Base-by-base conservation (phyloP, 1,140 invertebrate genomes). In the Harlomillsia oculata region DNA sequence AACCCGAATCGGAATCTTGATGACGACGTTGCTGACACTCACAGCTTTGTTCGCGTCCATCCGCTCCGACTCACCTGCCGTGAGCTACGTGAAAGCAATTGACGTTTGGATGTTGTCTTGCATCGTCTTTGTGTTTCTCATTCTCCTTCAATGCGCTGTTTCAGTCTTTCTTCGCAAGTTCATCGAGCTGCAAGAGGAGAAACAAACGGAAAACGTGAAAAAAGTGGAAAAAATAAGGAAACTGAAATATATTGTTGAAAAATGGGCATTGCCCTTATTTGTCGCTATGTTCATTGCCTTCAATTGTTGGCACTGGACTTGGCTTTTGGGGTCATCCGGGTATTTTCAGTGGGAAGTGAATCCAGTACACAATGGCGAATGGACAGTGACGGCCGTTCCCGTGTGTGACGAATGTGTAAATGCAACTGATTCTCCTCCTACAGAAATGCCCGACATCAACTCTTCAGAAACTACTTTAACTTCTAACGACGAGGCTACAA, bases 81-180 rank as follows among this genome's bases (percentile, higher is more conserved):
- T 62, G 0, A 58, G 55, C 28, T 62, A 62, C 28, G 40, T 59
- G 0, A 62, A 62, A 44, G 57, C 52, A 14, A 28, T 59, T 2
- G 57, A 59, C 11, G 23, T 57, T 16, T 55, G 82, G 82, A 75
- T 83, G 67, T 41, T 55, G 0, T 79, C 76, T 11, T 84, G 83
- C 69, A 80, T 82, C 3, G 71, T 82, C 36, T 84, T 85, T 69
- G 82, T 84, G 16, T 84, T 84, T 68, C 72, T 81, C 5, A 80
- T 81, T 0, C 69, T 85, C 11, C 69, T 83, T 44, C 82, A 85
- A 69, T 84, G 82, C 69, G 82, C 82, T 5, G 20, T 55, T 5
- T 18, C 83, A 43, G 67, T 80, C 11, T 60, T n/a, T n/a, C n/a
- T n/a, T n/a, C n/a, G n/a, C n/a, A n/a, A n/a, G n/a, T n/a, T n/a